Evolutionary conservation across 2,113 vertebrate genomes (phyloP), one percentile per base, ranked within the genome.

Genomic region (Tragelaphus strepsiceros): DNA sequence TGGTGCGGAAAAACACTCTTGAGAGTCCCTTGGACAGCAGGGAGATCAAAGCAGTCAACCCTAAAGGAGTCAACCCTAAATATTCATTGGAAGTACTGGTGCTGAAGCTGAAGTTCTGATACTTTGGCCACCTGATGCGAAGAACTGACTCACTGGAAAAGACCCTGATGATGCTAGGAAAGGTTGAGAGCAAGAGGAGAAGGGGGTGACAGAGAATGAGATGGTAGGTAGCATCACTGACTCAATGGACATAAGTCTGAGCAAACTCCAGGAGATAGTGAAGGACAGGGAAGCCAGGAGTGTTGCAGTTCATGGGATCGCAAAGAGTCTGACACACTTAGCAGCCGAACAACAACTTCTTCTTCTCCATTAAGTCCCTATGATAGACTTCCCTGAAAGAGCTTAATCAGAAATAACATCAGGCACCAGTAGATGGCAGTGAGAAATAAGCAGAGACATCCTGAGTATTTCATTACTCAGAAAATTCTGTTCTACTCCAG

Each of bases 361-460:
- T 90, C 84, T 81, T 35, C 19, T 91, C 2, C 53, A 7, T 30
- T 15, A 89, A n/a, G 28, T 64, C 16, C 49, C 26, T 96, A 2
- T 77, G 78, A 54, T 24, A 64, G 21, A 46, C 35, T 49, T 83
- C 26, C 19, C 54, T 51, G 3, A 39, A 85, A 19, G 17, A 8
- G 39, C 82, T 94, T 71, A 71, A 35, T 62, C 87, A 85, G 88
- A 96, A 97, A 59, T 14, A 90, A 28, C 30, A 94, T 16, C 28
- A 92, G 43, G 15, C 9, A 84, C 98, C 98, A 97, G 88, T 91
- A 98, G 98, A 93, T 96, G 98, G 98, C 98, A 97, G 96, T 95
- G 58, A 94, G 86, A 90, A 93, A 22, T 64, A 97, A 98, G 92
- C 62, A 81, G 53, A 96, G 21, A 67, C 22, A 71, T 15, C 56